Conservation (phyloP, 2,888 invertebrate genomes). For the Oscheius sp. region DNA sequence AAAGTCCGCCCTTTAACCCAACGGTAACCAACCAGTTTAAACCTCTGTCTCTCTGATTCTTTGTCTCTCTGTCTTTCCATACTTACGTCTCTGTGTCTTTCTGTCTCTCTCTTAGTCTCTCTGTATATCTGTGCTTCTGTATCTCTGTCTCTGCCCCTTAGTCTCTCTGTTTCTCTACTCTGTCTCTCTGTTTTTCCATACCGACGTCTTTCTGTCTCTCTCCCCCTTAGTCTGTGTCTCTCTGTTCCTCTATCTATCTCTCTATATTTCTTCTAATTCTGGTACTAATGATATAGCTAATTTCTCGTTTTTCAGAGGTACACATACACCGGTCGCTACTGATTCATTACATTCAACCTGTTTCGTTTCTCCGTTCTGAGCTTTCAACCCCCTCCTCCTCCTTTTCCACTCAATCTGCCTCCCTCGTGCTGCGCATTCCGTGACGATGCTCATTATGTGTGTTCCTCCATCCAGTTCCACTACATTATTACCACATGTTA, state of each 20-base stretch:
- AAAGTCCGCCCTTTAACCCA: constrained; percentile 52
- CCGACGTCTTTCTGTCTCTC: neutral
- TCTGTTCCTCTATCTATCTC: neutral
- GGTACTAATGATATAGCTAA: neutral
- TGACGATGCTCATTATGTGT: constrained; percentile 31
- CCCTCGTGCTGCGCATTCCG: constrained; percentile 28
- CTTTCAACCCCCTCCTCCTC: neutral
- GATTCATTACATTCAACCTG: constrained; percentile 11
- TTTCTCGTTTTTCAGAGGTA: constrained; percentile 50
- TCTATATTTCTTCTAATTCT: no score
- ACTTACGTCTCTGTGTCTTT: neutral
- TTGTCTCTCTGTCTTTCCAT: neutral
- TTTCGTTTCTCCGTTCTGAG: neutral
- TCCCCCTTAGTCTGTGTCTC: neutral
- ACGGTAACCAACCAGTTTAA: constrained; percentile 39
- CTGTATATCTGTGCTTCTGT: neutral
- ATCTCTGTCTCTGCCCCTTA: neutral
- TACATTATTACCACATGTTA: no score
- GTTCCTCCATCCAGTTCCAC: no score
- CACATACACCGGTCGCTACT: constrained; percentile 60
- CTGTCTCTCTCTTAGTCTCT: neutral
- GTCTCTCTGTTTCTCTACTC: neutral
- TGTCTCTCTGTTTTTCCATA: no score
- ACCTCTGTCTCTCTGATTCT: neutral
- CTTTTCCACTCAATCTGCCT: neutral